Evolutionary conservation across 2,888 invertebrate genomes (phyloP).

Genomic region (Heteromurus nitidus): DNA sequence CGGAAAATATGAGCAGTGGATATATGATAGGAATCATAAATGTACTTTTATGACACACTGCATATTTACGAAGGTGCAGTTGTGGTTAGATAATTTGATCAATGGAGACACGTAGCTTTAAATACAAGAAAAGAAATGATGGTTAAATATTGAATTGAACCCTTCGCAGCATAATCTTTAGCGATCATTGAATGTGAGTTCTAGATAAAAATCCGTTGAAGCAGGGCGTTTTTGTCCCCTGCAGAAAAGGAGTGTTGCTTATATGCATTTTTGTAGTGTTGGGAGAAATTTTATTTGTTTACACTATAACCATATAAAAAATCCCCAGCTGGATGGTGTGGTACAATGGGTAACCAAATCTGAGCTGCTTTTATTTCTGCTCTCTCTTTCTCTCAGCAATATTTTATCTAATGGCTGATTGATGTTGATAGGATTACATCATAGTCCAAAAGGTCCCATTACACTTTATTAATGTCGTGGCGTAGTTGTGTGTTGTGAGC

Average conservation of each 20-base stretch:
- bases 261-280: neutral
- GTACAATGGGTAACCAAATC: constrained; percentile 37
- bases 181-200: too few relatives aligned
- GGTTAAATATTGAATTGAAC: too few relatives aligned
- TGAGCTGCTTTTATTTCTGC: neutral
- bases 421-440: constrained; percentile 60
- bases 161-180: too few relatives aligned
- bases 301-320: neutral
- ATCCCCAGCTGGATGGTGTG: constrained; percentile 43
- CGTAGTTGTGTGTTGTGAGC: neutral
- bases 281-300: constrained; percentile 1
- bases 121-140: too few relatives aligned
- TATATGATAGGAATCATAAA: constrained; percentile 5
- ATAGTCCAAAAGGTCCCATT: constrained; percentile 41
- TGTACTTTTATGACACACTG: too few relatives aligned
- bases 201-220: constrained; percentile 9
- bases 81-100: too few relatives aligned
- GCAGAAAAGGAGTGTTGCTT: constrained; percentile 39
- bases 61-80: too few relatives aligned
- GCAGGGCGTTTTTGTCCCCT: constrained; percentile 24
- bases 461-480: constrained; percentile 10
- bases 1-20: neutral
- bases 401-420: constrained; percentile 44
- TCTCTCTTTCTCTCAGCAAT: constrained; percentile 10
- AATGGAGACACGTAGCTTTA: too few relatives aligned